A percentile compares a stretch with the other conserved stretches of the same genome.
phyloP scores from a whole-genome alignment of 2,797 vertebrate species.

The Lagocephalus sceleratus region DNA sequence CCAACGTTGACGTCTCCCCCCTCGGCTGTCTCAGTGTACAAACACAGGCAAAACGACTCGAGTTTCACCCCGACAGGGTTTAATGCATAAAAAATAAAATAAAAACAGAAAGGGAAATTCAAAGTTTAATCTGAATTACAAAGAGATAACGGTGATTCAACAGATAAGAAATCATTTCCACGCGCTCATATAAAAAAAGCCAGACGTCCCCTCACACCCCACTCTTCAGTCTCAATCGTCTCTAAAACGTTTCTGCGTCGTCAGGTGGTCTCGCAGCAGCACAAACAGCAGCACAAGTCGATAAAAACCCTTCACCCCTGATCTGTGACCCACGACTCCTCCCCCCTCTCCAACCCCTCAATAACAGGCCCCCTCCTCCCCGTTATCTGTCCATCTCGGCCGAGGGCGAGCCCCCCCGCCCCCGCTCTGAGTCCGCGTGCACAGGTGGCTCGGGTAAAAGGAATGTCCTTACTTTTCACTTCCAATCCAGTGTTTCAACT shows the following conservation, averaged over 20 bases:
- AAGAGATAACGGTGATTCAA: constrained; percentile 13
- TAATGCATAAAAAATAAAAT: constrained; percentile 7
- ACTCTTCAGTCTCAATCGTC: constrained; percentile 32
- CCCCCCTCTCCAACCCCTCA: constrained; percentile 35
- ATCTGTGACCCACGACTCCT: constrained; percentile 68
- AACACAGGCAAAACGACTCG: not conserved
- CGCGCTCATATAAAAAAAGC: constrained; percentile 33
- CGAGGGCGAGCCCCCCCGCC: constrained; percentile 19
- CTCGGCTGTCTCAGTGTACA: constrained; percentile 8
- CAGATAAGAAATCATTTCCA: constrained; percentile 10
- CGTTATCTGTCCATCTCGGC: constrained; percentile 49
- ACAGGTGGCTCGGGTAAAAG: constrained; percentile 40
- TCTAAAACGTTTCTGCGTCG: constrained; percentile 43
- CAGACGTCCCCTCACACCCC: not conserved
- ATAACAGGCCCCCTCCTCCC: constrained; percentile 34
- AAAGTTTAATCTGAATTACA: constrained; percentile 60
- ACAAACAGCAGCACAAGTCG: constrained; percentile 34
- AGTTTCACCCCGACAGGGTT: not conserved
- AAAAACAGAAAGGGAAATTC: constrained; percentile 21
- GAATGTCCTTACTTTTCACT: constrained; percentile 35
- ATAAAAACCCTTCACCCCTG: constrained; percentile 64
- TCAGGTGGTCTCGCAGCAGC: constrained; percentile 29
- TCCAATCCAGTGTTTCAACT: constrained; percentile 30
- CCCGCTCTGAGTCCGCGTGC: constrained; percentile 24
- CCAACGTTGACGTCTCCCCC: not conserved